phyloP scores from a whole-genome alignment of 2,888 invertebrate species.

The Netelia melanura region DNA sequence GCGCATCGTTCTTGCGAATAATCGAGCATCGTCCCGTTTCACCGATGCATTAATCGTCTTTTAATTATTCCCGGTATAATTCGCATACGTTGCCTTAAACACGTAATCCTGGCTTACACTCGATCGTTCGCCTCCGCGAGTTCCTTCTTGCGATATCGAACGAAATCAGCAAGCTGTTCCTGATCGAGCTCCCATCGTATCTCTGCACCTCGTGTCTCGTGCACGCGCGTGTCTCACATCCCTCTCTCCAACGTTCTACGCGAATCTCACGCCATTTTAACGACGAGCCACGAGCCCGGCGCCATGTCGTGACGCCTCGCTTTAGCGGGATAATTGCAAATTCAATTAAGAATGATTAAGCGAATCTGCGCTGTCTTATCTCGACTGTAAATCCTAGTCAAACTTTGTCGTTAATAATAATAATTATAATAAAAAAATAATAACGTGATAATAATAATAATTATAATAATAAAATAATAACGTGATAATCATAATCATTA shows the following conservation, averaged over 20 bases:
- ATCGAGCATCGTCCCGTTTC: conserved; percentile 35
- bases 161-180: too few species aligned
- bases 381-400: conserved; percentile 60
- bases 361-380: conserved; percentile 49
- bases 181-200: not conserved
- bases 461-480: not conserved
- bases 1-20: conserved; percentile 49
- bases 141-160: not conserved
- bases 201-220: conserved; percentile 1
- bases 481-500: not conserved
- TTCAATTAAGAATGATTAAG: conserved; percentile 72
- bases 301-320: conserved; percentile 8
- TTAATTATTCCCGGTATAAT: conserved; percentile 36
- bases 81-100: conserved; percentile 19
- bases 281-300: not conserved
- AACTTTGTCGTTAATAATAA: conserved; percentile 53
- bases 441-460: conserved; percentile 18
- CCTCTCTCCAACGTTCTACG: not conserved
- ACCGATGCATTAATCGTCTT: conserved; percentile 52
- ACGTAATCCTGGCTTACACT: not conserved
- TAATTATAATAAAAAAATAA: conserved; percentile 18
- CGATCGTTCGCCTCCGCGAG: not conserved
- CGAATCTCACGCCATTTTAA: not conserved
- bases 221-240: not conserved
- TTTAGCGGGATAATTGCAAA: conserved; percentile 65